Percentiles rank a stretch among this genome's conserved stretches.
These are phyloP conservation scores for Strongylocentrotus purpuratus DNA, from an alignment of 35 echinoderm and acorn worm species.

Conservation along the genomic window DNA sequence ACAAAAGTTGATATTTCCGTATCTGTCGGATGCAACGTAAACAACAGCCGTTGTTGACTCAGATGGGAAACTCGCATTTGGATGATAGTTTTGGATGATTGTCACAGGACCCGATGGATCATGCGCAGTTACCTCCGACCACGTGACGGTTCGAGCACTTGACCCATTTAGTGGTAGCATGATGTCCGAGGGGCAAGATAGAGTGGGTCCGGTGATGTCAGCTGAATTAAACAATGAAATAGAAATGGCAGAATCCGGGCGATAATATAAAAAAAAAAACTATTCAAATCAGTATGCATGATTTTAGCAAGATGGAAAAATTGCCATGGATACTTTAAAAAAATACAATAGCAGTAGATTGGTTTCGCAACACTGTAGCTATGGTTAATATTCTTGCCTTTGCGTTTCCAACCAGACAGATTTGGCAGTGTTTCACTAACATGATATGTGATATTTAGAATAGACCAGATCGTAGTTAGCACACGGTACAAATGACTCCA, in stretches of 20 bases:
- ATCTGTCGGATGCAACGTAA: neutral
- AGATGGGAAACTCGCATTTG: neutral
- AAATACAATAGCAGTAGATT: no score
- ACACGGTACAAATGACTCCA: no score
- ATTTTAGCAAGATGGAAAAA: no score
- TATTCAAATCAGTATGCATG: no score
- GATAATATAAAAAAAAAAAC: no score
- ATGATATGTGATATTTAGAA: no score
- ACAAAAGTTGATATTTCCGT: slow-evolving; percentile 3
- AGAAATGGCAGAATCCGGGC: neutral
- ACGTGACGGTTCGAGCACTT: neutral
- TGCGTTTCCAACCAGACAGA: no score
- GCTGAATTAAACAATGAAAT: neutral
- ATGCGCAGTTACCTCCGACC: neutral
- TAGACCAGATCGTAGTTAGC: no score
- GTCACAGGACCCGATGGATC: neutral
- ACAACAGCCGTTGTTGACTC: neutral
- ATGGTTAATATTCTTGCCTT: no score
- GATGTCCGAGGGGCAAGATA: neutral
- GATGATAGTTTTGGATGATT: neutral
- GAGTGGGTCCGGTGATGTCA: neutral
- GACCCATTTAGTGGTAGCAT: neutral
- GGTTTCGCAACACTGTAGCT: no score
- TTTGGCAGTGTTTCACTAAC: no score
- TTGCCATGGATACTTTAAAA: no score